Percentiles rank a stretch among this genome's conserved stretches.
phyloP scores from a whole-genome alignment of 2,888 invertebrate genomes.

The Zele albiditarsus region DNA sequence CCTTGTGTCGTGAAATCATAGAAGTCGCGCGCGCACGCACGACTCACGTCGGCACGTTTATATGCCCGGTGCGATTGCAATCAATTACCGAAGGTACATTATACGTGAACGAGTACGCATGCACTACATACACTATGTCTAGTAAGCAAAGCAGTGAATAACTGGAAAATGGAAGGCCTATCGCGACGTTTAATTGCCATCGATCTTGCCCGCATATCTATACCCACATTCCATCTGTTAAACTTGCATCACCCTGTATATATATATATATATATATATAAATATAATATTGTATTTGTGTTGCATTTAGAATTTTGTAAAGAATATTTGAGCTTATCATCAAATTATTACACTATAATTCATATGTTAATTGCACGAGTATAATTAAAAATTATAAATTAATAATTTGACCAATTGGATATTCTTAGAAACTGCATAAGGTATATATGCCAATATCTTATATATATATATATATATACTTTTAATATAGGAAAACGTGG shows the following conservation, averaged over 20 bases:
- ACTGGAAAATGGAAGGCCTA: constrained; percentile 13
- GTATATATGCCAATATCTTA: too few species aligned
- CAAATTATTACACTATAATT: background rate
- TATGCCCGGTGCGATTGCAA: constrained; percentile 28
- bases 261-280: too few species aligned
- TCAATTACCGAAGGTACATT: constrained; percentile 35
- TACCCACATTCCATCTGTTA: constrained; percentile 11
- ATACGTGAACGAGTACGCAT: constrained; percentile 7
- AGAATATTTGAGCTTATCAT: background rate
- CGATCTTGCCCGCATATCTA: constrained; percentile 20
- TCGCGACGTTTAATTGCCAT: constrained; percentile 30
- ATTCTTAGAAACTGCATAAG: background rate
- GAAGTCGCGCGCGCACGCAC: constrained; percentile 24
- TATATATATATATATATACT: constrained; percentile 12
- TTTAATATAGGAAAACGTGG: constrained; percentile 25
- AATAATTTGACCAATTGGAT: background rate
- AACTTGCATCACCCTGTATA: constrained; percentile 5
- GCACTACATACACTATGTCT: background rate
- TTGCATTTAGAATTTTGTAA: too few species aligned
- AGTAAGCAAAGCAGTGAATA: constrained; percentile 17
- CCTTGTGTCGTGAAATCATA: constrained; percentile 10
- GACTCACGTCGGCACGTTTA: constrained; percentile 32
- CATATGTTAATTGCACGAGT: background rate
- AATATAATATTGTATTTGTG: too few species aligned
- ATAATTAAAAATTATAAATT: constrained; percentile 2